Evolutionary conservation across 2,113 vertebrate species (phyloP).

Genomic region (Passer domesticus): DNA sequence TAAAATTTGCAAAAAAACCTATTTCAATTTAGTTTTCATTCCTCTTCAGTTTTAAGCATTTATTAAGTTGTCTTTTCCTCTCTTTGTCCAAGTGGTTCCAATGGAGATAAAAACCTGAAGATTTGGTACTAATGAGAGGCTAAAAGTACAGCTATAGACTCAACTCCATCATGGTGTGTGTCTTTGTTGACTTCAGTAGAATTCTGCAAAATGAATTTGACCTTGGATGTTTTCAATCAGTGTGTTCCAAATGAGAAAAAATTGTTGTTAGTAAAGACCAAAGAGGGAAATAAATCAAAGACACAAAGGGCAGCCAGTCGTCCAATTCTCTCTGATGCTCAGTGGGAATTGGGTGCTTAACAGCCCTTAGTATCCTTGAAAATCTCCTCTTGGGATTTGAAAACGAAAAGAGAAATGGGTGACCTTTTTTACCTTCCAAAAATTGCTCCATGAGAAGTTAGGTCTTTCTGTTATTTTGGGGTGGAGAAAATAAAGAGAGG

Average conservation of each 20-base stretch:
- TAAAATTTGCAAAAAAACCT: background rate
- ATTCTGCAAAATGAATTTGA: conserved; percentile 60
- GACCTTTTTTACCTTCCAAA: conserved; percentile 54
- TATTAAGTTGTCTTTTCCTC: background rate
- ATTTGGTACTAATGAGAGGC: conserved; percentile 42
- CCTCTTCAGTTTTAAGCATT: background rate
- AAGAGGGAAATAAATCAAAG: conserved; percentile 68
- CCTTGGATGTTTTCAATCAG: conserved; percentile 68
- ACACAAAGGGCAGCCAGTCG: conserved; percentile 63
- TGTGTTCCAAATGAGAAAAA: conserved; percentile 68
- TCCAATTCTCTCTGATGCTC: conserved; percentile 59
- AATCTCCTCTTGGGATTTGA: conserved; percentile 53
- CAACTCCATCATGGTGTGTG: conserved; percentile 32
- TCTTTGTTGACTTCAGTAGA: conserved; percentile 60
- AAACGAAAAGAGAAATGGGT: conserved; percentile 44
- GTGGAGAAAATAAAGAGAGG: background rate
- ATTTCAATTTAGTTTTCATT: background rate
- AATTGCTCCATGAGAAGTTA: conserved; percentile 1
- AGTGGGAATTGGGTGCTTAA: conserved; percentile 67
- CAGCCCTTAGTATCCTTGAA: conserved; percentile 63
- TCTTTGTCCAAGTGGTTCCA: background rate
- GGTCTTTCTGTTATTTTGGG: background rate
- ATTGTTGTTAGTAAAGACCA: conserved; percentile 67
- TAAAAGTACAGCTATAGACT: conserved; percentile 37
- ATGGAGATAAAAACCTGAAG: background rate